Base-by-base conservation (phyloP, 2,888 invertebrate species). In the Apamea crenata region DNA sequence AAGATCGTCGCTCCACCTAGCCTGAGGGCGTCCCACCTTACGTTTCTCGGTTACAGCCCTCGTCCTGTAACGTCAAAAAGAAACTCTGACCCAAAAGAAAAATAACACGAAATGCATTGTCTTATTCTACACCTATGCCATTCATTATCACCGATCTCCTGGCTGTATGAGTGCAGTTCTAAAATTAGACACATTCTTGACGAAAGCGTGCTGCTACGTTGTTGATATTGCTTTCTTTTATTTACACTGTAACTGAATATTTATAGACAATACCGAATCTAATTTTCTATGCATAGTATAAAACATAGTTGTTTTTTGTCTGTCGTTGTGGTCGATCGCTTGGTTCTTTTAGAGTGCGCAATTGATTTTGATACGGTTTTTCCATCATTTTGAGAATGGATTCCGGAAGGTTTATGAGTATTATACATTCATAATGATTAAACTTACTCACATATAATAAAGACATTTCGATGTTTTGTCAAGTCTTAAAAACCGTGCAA, bases 121-220 rank as follows among this genome's bases (percentile, higher is more conserved):
- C 36, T 29, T 14, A 66, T 47, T 63, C 56, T 56, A 36, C 82
- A 50, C 18, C 25, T 25, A 47, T 76, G 14, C 18, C n/a, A 40
- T 32, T 76, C 47, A 59, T 72, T 56, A 59, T 63, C 36, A 16
- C 66, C 7, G 40, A 12, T 53, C 70, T 47, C 47, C 32, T 72
- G 63, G n/a, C n/a, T 70, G 16, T 32, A 59, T 50, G 44, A 44
- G 16, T 44, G 29, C 61, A 61, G 70, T 44, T 81, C 59, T 82
- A 71, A 77, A 71, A 61, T 77, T 75, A 82, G 74, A 77, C 44
- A 47, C 74, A 77, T 85, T 84, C 70, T 77, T 40, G 65, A 16
- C 71, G 44, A 65, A 77, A 82, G 72, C 53, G 74, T 82, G 65
- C 36, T 36, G 65, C 65, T 68, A 73, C 61, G 72, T 72, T 71